Percentiles rank a stretch among this genome's conserved stretches.
Conservation (phyloP, 1,140 invertebrate species). For the Pogonomyrmex barbatus region DNA sequence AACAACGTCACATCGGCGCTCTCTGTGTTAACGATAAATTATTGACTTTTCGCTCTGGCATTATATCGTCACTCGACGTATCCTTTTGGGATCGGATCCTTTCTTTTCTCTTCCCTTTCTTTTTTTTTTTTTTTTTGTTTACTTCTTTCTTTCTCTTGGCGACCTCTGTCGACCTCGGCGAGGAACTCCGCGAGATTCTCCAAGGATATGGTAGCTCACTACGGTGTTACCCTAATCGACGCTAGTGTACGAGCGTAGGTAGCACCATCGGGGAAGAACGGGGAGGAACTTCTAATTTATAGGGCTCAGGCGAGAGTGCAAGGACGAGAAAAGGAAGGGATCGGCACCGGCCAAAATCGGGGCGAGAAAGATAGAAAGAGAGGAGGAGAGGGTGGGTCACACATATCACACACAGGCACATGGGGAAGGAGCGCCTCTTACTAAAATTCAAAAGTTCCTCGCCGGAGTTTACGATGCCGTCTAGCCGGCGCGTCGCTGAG, state of each 20-base stretch:
- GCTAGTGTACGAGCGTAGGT: slow-evolving; percentile 34
- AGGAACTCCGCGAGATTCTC: slow-evolving; percentile 63
- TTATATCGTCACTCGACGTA: slow-evolving; percentile 57
- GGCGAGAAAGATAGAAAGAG: slow-evolving; percentile 18
- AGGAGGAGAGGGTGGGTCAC: slow-evolving; percentile 29
- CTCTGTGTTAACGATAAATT: slow-evolving; percentile 37
- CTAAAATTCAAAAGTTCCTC: slow-evolving; percentile 84
- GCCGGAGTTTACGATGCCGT: slow-evolving; percentile 83
- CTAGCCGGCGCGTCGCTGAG: slow-evolving; percentile 82
- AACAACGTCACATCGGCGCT: background rate
- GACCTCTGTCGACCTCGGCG: slow-evolving; percentile 69
- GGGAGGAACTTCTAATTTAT: slow-evolving; percentile 78
- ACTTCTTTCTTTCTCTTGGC: slow-evolving; percentile 52
- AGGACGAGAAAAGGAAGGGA: background rate
- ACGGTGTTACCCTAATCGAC: slow-evolving; percentile 61
- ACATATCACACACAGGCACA: too few relatives aligned
- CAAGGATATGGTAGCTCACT: slow-evolving; percentile 59
- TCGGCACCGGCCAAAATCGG: slow-evolving; percentile 4
- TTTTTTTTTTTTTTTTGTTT: slow-evolving; percentile 42
- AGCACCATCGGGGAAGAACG: slow-evolving; percentile 21
- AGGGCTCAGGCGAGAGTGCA: slow-evolving; percentile 69
- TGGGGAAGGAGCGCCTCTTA: slow-evolving; percentile 71
- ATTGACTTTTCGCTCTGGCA: slow-evolving; percentile 60
- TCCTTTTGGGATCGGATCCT: slow-evolving; percentile 33
- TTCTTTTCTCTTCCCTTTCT: background rate